Conservation (phyloP, 2,113 vertebrate genomes). For the Melozone crissalis region DNA sequence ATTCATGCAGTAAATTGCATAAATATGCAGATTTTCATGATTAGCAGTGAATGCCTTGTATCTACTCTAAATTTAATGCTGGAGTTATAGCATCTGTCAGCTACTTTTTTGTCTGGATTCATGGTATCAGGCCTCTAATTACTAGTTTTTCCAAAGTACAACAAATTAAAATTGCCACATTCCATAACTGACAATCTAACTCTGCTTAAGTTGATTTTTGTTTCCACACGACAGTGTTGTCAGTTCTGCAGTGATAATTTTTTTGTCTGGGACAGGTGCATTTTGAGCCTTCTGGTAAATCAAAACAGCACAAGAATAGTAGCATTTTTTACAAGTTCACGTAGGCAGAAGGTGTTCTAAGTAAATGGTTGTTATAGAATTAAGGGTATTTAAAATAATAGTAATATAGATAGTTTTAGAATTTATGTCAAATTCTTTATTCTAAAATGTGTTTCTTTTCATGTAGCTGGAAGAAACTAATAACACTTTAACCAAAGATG, state of each 20-base stretch:
- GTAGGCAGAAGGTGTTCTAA: not conserved
- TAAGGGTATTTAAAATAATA: not conserved
- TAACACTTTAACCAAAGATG: slow-evolving; percentile 92
- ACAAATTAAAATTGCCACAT: not conserved
- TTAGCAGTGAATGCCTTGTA: not conserved
- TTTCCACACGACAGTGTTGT: not conserved
- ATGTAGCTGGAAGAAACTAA: slow-evolving; percentile 93
- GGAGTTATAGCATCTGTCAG: not conserved
- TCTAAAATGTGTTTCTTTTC: slow-evolving; percentile 47
- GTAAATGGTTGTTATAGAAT: not conserved
- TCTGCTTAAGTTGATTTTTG: not conserved
- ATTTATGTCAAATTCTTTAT: not conserved
- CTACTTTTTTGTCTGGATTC: not conserved
- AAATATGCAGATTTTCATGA: not conserved
- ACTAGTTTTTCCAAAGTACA: not conserved
- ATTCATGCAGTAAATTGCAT: too few relatives aligned
- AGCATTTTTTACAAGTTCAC: not conserved
- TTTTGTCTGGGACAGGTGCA: not conserved
- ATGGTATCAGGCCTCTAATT: not conserved
- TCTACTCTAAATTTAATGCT: not conserved
- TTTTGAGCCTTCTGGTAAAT: not conserved
- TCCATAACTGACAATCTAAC: not conserved
- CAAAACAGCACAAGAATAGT: not conserved
- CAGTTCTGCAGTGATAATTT: not conserved
- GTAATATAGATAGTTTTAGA: not conserved